phyloP scores from a whole-genome alignment of 2,888 invertebrate species.

The Lingula anatina region DNA sequence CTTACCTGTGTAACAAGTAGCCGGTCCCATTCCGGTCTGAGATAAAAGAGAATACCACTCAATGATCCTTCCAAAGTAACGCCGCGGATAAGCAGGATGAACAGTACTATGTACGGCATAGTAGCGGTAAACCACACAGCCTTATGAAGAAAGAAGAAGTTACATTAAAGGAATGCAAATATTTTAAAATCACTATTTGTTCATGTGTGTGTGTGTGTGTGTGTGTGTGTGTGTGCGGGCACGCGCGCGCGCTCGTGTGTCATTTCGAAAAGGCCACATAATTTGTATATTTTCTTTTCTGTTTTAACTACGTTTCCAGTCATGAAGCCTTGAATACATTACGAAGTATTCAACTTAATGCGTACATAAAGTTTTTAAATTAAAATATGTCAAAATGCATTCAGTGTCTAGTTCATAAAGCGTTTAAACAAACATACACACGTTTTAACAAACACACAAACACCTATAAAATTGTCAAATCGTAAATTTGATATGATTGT shows the following conservation, averaged over 20 bases:
- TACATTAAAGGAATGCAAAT: background rate
- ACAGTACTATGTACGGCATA: slow-evolving; percentile 83
- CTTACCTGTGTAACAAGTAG: slow-evolving; percentile 69
- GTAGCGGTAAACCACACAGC: slow-evolving; percentile 94
- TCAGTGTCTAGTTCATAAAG: no score
- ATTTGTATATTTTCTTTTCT: no score
- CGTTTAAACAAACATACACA: background rate
- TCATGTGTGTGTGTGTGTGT: no score
- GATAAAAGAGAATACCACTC: slow-evolving; percentile 80
- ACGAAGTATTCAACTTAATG: no score
- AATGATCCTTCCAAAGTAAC: slow-evolving; percentile 80
- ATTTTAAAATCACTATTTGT: no score
- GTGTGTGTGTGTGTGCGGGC: no score
- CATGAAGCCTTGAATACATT: no score
- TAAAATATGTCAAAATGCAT: no score
- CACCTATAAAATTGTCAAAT: background rate
- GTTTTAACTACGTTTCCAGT: no score
- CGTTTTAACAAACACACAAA: background rate
- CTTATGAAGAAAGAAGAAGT: slow-evolving; percentile 53
- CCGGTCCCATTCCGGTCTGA: slow-evolving; percentile 80
- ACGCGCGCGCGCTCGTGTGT: no score
- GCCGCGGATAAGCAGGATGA: slow-evolving; percentile 76
- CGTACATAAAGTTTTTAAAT: no score
- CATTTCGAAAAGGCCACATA: no score
- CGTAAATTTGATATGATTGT: background rate